A percentile compares a stretch with the other conserved stretches of the same genome.
These are phyloP conservation scores for Litoditis marina DNA, from an alignment of 2,888 invertebrate species.

Conservation along the genomic window DNA sequence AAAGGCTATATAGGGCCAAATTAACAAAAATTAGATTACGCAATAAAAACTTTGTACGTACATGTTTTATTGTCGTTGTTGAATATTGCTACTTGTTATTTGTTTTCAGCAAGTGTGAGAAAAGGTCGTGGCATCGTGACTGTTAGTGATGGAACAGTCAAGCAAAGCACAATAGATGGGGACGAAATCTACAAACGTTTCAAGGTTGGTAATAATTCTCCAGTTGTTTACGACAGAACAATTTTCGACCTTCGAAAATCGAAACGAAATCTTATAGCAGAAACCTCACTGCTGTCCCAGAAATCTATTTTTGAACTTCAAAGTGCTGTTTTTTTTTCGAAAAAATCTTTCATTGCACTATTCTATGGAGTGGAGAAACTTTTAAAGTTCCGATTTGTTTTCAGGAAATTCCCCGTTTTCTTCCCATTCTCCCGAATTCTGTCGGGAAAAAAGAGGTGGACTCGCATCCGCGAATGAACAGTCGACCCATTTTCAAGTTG, in stretches of 20 bases:
- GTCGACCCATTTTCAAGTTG: slow-evolving; percentile 30
- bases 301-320: neutral
- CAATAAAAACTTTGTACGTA: neutral
- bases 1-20: neutral
- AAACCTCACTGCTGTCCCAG: neutral
- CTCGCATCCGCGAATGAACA: slow-evolving; percentile 21
- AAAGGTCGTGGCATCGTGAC: slow-evolving; percentile 34
- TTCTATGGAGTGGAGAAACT: too few species aligned
- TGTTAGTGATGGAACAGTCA: slow-evolving; percentile 34
- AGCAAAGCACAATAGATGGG: slow-evolving; percentile 28
- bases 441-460: slow-evolving; percentile 28
- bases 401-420: slow-evolving; percentile 45
- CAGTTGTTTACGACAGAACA: neutral
- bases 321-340: too few species aligned
- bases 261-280: too few species aligned
- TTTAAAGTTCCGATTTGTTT: too few species aligned
- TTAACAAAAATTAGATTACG: neutral
- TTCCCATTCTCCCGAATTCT: slow-evolving; percentile 39
- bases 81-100: too few species aligned
- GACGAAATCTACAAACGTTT: slow-evolving; percentile 39
- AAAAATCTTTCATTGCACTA: too few species aligned
- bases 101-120: slow-evolving; percentile 29
- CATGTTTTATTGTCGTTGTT: too few species aligned
- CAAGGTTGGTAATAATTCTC: slow-evolving; percentile 7
- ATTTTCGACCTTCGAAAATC: too few species aligned